These are phyloP conservation scores for Bovichtus diacanthus DNA, from an alignment of 2,797 vertebrate genomes.

Conservation along the genomic window DNA sequence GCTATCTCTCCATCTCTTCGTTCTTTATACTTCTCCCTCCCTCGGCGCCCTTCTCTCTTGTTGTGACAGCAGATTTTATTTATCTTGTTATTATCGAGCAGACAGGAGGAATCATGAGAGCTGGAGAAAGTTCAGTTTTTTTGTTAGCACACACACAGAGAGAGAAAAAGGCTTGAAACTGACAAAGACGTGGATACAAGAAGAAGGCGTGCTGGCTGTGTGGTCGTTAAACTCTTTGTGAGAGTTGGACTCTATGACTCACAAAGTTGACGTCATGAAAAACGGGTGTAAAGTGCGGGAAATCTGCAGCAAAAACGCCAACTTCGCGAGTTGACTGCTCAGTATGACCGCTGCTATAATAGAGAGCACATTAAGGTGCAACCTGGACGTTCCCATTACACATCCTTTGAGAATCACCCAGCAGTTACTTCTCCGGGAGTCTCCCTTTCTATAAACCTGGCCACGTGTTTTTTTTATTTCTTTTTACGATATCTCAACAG, in stretches of 20 bases:
- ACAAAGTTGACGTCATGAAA: conserved; percentile 11
- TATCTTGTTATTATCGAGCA: too few relatives aligned
- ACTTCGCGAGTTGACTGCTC: background rate
- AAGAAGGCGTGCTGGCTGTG: background rate
- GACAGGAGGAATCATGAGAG: conserved; percentile 42
- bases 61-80: conserved; percentile 58
- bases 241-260: conserved; percentile 28
- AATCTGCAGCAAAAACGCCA: background rate
- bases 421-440: background rate
- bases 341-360: background rate
- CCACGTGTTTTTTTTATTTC: conserved; percentile 40
- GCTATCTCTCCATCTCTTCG: conserved; percentile 29
- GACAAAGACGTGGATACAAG: conserved; percentile 8
- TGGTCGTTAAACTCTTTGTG: conserved; percentile 6
- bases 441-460: background rate
- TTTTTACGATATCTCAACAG: conserved; percentile 23
- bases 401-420: background rate
- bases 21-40: conserved; percentile 13
- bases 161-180: background rate
- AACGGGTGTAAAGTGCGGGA: background rate
- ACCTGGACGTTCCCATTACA: background rate
- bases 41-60: conserved; percentile 14
- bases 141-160: background rate
- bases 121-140: conserved; percentile 22
- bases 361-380: background rate